Evolutionary conservation across 2,888 invertebrate species (phyloP), one percentile per base, ranked within the genome.

Genomic region (Pterobdella sp.): DNA sequence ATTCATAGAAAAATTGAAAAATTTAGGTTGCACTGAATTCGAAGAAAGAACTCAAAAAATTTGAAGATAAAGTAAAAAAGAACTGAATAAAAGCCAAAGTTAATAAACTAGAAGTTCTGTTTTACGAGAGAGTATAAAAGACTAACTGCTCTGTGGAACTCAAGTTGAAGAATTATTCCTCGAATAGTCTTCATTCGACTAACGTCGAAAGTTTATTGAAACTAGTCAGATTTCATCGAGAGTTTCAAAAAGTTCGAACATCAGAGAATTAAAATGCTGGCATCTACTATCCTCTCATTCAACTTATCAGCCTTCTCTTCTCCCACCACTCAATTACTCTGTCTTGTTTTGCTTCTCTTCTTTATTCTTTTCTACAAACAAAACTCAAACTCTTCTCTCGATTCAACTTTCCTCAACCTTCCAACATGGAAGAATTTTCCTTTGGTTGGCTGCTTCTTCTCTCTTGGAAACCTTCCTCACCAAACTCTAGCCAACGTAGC

Each of bases 391-490:
- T 10, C 7, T 18, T 10, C 64, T 18, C 26, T 29, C 64, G 7
- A 29, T 26, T 10, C 31, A 10, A 10, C 31, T 10, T 29, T 52
- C 29, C n/a, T 22, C 63, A 29, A 52, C 26, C 73, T 73, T 22
- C 60, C 68, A 31, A 35, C 37, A 1, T 49, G 42, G 60, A 49
- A 66, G 36, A 42, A 49, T 32, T 49, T 68, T 31, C 73, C 73
- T 35, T 56, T 68, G 37, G 10, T 73, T 32, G 73, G 73, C 22
- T 68, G 56, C 37, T n/a, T 31, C 32, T 73, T 73, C 29, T 32
- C 60, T 29, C 64, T 72, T 7, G 63, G 60, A 4, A n/a, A n/a
- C 14, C 68, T 35, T n/a, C 73, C 68, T n/a, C 73, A 73, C 68
- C 29, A 52, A 56, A 36, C 56, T 34, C 73, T 73, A 10, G 73